phyloP scores from a whole-genome alignment of 2,113 vertebrate genomes.

The Lasiurus cinereus region DNA sequence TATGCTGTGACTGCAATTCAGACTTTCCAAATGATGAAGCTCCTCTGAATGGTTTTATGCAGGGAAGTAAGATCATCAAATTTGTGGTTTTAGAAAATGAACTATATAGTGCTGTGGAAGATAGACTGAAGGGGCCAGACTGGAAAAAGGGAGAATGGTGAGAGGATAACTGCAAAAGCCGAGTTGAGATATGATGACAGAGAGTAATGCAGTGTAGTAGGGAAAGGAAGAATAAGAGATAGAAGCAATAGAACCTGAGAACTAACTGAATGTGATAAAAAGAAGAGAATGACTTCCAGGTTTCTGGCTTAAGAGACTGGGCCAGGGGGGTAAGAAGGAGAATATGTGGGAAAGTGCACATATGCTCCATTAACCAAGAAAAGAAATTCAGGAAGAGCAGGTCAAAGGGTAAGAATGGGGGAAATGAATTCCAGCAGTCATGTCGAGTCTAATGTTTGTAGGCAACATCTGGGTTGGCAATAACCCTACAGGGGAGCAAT shows the following conservation, averaged over 20 bases:
- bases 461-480: slow-evolving; percentile 53
- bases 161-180: rapidly evolving
- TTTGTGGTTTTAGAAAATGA: background rate
- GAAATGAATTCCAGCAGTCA: background rate
- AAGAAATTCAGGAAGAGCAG: background rate
- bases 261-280: background rate
- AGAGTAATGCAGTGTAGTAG: background rate
- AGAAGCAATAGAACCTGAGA: background rate
- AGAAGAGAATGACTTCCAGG: background rate
- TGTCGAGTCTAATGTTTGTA: background rate
- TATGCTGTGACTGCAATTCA: background rate
- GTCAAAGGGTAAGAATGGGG: background rate
- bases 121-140: background rate
- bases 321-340: background rate
- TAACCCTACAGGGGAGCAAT: background rate
- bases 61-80: background rate
- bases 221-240: background rate
- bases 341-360: background rate
- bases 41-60: background rate
- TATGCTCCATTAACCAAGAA: background rate
- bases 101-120: background rate
- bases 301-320: background rate
- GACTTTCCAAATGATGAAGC: background rate
- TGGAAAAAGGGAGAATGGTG: background rate
- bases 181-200: background rate